phyloP scores from a whole-genome alignment of 2,113 vertebrate genomes.

The Corythornis cristatus region DNA sequence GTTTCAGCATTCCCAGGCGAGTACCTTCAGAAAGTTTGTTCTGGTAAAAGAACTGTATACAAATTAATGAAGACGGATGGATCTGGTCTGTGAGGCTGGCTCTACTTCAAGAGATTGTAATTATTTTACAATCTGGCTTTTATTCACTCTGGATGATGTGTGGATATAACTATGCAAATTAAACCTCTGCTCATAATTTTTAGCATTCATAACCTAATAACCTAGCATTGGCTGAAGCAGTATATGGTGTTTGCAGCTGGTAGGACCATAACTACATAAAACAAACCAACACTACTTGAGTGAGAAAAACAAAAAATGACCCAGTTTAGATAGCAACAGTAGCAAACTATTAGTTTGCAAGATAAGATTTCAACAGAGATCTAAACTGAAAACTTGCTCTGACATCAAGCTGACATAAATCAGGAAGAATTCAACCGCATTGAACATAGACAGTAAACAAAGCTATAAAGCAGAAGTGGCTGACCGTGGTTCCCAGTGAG shows the following conservation, averaged over 20 bases:
- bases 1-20: constrained; percentile 76
- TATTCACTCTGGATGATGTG: constrained; percentile 77
- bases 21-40: constrained; percentile 76
- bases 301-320: constrained; percentile 53
- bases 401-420: constrained; percentile 33
- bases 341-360: not conserved
- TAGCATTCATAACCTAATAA: constrained; percentile 75
- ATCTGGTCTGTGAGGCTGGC: constrained; percentile 71
- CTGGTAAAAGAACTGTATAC: constrained; percentile 76
- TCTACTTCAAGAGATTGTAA: constrained; percentile 78
- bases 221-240: constrained; percentile 66
- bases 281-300: constrained; percentile 9
- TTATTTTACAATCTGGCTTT: constrained; percentile 85
- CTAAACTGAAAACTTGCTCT: constrained; percentile 20
- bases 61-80: constrained; percentile 78
- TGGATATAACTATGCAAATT: constrained; percentile 73
- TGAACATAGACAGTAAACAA: constrained; percentile 15
- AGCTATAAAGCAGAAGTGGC: constrained; percentile 6
- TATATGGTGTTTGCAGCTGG: constrained; percentile 62
- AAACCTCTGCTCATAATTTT: constrained; percentile 72
- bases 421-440: constrained; percentile 40
- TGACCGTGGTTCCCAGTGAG: not conserved
- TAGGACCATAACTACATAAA: constrained; percentile 39
- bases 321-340: constrained; percentile 26
- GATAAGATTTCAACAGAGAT: constrained; percentile 34